Evolutionary conservation across 2,888 invertebrate species (phyloP), one percentile per base, ranked within the genome.

Genomic region (Papilio gigon): DNA sequence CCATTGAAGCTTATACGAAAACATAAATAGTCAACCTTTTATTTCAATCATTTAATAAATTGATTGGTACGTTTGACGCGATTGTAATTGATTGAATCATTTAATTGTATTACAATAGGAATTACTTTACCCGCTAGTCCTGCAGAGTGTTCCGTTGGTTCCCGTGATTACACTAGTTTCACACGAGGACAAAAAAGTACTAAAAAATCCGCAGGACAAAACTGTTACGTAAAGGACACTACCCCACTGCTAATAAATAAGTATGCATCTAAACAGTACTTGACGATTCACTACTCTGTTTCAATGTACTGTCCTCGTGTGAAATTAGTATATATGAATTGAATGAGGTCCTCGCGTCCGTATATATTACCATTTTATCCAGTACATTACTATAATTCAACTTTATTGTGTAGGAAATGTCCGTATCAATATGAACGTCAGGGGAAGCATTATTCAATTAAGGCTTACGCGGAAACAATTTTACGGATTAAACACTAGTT

Each of bases 391-490:
- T 20, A 56, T 61, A 53, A 67, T 67, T 33, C 20, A 30, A 40
- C n/a, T 42, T 53, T 20, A 56, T 50, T 40, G 37, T 33, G 50
- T 47, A 22, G 20, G 33, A 66, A 42, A 65, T 58, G 59, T 25
- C 47, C 65, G 27, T 30, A 35, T 35, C 65, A 33, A 59, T 66
- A n/a, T 59, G 35, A 59, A 20, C 47, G 35, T 14, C 25, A 27
- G 50, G 50, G 59, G 58, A 59, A 47, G 53, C 53, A 67, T 67
- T 67, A 67, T 67, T 56, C 53, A 67, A 67, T 67, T 62, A 62
- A 56, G 56, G 61, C 22, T 27, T 42, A 14, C 4, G 12, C 25
- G 47, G 33, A 47, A 44, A 60, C 44, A 22, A 47, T 65, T 65
- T 50, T 35, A 47, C 42, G 20, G 59, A 44, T 66, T 44, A 17